Evolutionary conservation across 1,140 invertebrate genomes (phyloP), one percentile per base, ranked within the genome.

Genomic region (Hylaeus anthracinus): DNA sequence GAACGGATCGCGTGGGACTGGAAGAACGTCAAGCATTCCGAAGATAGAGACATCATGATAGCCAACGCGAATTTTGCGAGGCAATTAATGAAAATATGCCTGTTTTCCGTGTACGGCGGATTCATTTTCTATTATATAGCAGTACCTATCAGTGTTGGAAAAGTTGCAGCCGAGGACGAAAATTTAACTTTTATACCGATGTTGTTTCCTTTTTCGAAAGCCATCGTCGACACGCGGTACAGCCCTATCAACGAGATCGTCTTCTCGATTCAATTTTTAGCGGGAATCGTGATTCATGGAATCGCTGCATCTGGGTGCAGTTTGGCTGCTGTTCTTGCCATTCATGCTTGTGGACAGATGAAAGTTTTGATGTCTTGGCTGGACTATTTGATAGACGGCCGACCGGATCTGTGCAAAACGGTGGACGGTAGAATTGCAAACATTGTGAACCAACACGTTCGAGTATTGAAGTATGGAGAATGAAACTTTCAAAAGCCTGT

Each of bases 311-410:
- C 39, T 0, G 64, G 79, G 1, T 90, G 88, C 76, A 84, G 82
- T 15, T n/a, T 91, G 6, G 85, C 80, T 0, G 88, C 86, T 8
- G 56, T 84, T 2, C 88, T 91, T 51, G 87, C 87, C 0, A 73
- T 86, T 3, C 91, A 91, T 55, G 84, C 84, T 10, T 90, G 88
- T 51, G 89, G 88, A 1, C 89, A 90, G n/a, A 63, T 91, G 15
- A 61, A 90, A 58, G 87, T 91, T 3, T 41, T 92, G 12, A 88
- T 85, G 72, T 64, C 61, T 5, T 79, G 72, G 79, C 3, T 86
- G 26, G 53, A 48, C 12, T 6, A 82, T 43, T n/a, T 86, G 48
- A 45, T 86, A 0, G 66, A 84, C 5, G 79, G 79, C 0, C 41
- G 77, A 0, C 12, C 37, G 3, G 63, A 78, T 9, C 61, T 76